A percentile compares a stretch with the other conserved stretches of the same genome.
Evolutionary conservation across 2,113 vertebrate species (phyloP).

Genomic region (Myrmophylax atrothorax): DNA sequence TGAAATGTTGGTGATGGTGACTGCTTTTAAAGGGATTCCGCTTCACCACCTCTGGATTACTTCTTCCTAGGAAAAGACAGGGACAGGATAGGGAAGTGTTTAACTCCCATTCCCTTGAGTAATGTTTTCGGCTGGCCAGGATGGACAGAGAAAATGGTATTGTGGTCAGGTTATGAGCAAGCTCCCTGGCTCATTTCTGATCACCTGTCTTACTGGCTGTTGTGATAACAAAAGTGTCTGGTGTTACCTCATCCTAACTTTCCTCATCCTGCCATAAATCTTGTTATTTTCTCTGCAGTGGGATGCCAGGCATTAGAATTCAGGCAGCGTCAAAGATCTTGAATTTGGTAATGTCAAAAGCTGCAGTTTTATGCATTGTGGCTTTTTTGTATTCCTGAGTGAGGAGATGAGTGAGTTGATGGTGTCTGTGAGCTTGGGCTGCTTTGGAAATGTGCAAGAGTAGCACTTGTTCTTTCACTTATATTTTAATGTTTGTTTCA

Average conservation of each 20-base stretch:
- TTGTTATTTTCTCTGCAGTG: background rate
- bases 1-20: background rate
- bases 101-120: background rate
- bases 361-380: accelerated
- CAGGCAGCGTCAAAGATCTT: background rate
- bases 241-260: background rate
- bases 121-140: background rate
- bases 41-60: background rate
- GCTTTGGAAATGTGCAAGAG: background rate
- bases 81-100: background rate
- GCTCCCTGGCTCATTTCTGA: background rate
- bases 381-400: background rate
- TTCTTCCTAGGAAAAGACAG: background rate
- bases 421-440: background rate
- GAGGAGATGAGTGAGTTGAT: background rate
- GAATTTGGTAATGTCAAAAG: background rate
- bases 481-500: background rate
- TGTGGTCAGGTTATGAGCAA: background rate
- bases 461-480: background rate
- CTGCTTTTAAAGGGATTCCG: background rate
- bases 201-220: background rate
- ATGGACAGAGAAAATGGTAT: background rate
- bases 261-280: background rate
- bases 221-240: background rate
- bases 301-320: background rate